Evolutionary conservation across 23 tunicate species (phyloP).

Genomic region (Diplosoma virens): DNA sequence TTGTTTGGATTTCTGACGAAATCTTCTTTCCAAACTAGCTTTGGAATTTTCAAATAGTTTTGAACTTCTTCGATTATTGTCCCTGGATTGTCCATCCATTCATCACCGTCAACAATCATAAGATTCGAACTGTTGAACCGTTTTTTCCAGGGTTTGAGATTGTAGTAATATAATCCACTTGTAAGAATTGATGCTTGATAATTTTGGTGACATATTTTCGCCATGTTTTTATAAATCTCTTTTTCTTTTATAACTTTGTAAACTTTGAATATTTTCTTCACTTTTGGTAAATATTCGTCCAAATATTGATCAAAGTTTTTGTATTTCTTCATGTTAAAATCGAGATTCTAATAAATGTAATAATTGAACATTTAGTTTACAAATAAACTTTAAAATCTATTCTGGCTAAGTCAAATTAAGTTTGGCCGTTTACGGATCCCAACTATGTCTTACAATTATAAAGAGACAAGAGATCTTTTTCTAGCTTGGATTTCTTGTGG

Average conservation of each 20-base stretch:
- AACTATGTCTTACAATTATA: no score
- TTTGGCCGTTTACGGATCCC: no score
- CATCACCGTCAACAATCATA: constrained; percentile 24
- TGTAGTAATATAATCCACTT: background rate
- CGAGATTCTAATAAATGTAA: no score
- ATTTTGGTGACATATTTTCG: background rate
- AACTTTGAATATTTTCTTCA: background rate
- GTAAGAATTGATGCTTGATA: background rate
- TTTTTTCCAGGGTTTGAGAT: constrained; percentile 1
- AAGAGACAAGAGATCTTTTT: no score
- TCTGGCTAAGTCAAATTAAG: no score
- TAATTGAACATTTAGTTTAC: no score
- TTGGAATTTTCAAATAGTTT: constrained; percentile 31
- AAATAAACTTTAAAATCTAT: no score
- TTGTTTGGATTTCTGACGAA: constrained; percentile 21
- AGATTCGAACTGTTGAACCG: constrained; percentile 1
- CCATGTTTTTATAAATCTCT: background rate
- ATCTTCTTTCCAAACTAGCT: constrained; percentile 27
- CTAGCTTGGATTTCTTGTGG: no score
- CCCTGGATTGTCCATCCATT: constrained; percentile 15
- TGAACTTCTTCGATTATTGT: constrained; percentile 21
- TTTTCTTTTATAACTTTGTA: background rate
- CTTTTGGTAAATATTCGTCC: constrained; percentile 11
- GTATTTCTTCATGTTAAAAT: background rate
- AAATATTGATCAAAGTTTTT: constrained; percentile 1